phyloP scores from a whole-genome alignment of 2,797 vertebrate species.

The Falco berigora region DNA sequence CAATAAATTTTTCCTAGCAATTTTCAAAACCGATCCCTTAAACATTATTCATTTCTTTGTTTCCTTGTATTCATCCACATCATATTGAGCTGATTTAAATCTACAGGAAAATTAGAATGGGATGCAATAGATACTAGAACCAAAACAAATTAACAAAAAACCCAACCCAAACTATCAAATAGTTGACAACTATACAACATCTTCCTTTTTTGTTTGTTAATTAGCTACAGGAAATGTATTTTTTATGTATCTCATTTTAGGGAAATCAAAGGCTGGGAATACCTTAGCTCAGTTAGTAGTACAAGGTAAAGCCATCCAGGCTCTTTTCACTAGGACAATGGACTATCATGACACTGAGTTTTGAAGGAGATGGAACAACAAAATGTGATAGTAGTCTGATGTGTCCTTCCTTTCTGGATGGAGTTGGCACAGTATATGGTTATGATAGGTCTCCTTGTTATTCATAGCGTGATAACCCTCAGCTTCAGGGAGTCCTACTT shows the following conservation, averaged over 20 bases:
- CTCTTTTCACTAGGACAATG: background rate
- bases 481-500: background rate
- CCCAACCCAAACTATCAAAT: background rate
- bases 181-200: background rate
- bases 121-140: background rate
- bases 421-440: background rate
- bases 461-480: background rate
- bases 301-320: background rate
- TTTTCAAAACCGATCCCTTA: background rate
- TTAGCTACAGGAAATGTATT: background rate
- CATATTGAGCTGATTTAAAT: background rate
- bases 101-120: background rate
- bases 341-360: background rate
- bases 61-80: background rate
- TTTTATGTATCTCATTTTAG: background rate
- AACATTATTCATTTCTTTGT: background rate
- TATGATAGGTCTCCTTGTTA: background rate
- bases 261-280: background rate
- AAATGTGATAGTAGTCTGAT: too few relatives aligned
- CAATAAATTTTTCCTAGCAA: background rate
- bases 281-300: background rate
- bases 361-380: background rate
- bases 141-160: background rate
- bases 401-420: background rate
- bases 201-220: background rate